phyloP scores from a whole-genome alignment of 2,797 vertebrate genomes.

The Cyclopterus lumpus region DNA sequence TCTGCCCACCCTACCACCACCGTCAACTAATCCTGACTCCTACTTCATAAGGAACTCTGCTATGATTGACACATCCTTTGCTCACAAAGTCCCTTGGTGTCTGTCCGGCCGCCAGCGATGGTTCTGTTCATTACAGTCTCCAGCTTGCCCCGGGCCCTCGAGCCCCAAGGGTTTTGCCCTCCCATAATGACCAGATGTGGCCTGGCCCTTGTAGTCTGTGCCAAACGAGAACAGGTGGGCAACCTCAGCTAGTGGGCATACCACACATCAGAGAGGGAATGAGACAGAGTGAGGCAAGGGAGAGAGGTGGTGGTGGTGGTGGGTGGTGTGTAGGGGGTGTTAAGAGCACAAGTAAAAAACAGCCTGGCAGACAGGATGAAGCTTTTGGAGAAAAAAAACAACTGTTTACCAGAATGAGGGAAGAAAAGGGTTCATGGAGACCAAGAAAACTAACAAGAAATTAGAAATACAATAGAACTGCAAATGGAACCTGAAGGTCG shows the following conservation, averaged over 20 bases:
- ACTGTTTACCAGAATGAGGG: neutral
- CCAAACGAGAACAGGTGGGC: slow-evolving; percentile 82
- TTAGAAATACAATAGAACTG: slow-evolving; percentile 4
- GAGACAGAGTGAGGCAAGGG: slow-evolving; percentile 38
- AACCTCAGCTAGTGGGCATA: slow-evolving; percentile 65
- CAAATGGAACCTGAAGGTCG: neutral
- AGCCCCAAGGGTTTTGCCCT: slow-evolving; percentile 65
- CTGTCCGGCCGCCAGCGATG: slow-evolving; percentile 52
- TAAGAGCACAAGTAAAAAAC: slow-evolving; percentile 35
- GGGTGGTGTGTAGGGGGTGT: slow-evolving; percentile 13
- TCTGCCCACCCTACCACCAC: slow-evolving; percentile 9
- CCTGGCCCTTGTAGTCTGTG: slow-evolving; percentile 78
- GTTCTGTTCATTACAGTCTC: slow-evolving; percentile 77
- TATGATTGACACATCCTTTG: slow-evolving; percentile 67
- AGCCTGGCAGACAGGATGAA: slow-evolving; percentile 30
- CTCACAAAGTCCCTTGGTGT: slow-evolving; percentile 63
- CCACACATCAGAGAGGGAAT: slow-evolving; percentile 50
- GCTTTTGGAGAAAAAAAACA: slow-evolving; percentile 34
- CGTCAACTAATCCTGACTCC: slow-evolving; percentile 30
- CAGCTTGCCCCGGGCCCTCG: slow-evolving; percentile 71
- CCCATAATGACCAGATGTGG: slow-evolving; percentile 82
- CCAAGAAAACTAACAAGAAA: neutral
- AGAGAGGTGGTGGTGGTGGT: slow-evolving; percentile 26
- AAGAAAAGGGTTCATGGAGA: neutral
- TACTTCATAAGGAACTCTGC: slow-evolving; percentile 56